Conservation (phyloP, 2,888 invertebrate species). For the Brenthis daphne region DNA sequence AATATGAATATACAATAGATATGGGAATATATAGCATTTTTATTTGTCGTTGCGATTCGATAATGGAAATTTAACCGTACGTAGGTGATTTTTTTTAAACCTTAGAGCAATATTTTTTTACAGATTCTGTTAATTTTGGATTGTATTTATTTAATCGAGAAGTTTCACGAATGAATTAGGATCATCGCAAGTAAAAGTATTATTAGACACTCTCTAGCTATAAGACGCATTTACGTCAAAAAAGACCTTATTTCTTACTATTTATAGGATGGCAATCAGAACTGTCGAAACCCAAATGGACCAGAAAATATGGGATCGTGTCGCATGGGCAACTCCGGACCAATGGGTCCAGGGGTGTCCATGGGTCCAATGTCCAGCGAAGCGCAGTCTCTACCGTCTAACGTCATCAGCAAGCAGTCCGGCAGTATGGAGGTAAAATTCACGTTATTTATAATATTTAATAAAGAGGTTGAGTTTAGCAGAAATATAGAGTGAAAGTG, state of each 20-base stretch:
- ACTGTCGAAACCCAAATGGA: constrained; percentile 73
- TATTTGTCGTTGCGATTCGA: too few species aligned
- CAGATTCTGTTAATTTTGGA: too few species aligned
- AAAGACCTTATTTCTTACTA: constrained; percentile 15
- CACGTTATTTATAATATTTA: constrained; percentile 4
- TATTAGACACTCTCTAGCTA: neutral
- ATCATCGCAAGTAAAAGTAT: neutral
- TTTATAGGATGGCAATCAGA: constrained; percentile 68
- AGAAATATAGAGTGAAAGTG: too few species aligned
- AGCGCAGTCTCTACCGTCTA: constrained; percentile 88
- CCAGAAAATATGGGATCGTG: constrained; percentile 74
- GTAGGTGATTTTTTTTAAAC: too few species aligned
- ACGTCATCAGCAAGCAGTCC: constrained; percentile 89
- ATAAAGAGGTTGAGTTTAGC: too few species aligned
- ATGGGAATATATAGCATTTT: too few species aligned
- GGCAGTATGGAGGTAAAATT: constrained; percentile 88
- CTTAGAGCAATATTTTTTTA: too few species aligned
- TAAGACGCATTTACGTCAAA: constrained; percentile 15
- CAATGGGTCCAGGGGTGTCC: constrained; percentile 72
- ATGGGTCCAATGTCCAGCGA: constrained; percentile 82
- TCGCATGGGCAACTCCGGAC: constrained; percentile 68
- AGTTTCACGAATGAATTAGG: too few species aligned
- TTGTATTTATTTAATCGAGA: too few species aligned
- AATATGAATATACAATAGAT: too few species aligned
- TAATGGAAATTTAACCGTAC: too few species aligned